A percentile compares a stretch with the other conserved stretches of the same genome.
These are phyloP conservation scores for Adoxophyes honmai DNA, from an alignment of 1,140 invertebrate genomes.

Conservation along the genomic window DNA sequence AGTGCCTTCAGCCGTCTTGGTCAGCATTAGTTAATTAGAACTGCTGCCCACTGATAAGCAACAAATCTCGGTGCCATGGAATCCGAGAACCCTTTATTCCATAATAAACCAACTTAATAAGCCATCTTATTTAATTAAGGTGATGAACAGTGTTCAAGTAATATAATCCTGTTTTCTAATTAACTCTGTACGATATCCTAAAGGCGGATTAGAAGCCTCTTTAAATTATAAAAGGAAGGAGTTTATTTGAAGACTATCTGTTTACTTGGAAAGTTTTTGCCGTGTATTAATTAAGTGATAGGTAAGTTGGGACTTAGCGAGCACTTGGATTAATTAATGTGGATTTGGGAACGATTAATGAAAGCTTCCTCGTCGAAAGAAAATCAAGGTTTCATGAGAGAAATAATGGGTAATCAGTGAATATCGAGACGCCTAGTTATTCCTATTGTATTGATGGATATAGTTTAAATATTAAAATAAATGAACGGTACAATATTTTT, in stretches of 20 bases:
- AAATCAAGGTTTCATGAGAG: too few relatives aligned
- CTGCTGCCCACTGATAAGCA: not conserved
- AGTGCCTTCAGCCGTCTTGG: not conserved
- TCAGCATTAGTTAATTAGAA: constrained; percentile 2
- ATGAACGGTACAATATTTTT: too few relatives aligned
- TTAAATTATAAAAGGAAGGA: not conserved
- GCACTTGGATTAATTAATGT: too few relatives aligned
- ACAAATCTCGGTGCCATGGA: not conserved
- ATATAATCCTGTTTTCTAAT: constrained; percentile 53
- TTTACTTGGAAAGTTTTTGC: constrained; percentile 6
- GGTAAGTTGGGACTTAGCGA: too few relatives aligned
- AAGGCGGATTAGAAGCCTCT: constrained; percentile 1
- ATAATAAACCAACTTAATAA: constrained; percentile 15
- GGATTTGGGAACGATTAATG: too few relatives aligned
- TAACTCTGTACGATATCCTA: constrained; percentile 31
- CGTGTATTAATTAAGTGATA: too few relatives aligned
- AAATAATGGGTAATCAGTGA: too few relatives aligned
- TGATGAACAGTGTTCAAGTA: constrained; percentile 52
- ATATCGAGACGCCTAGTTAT: too few relatives aligned
- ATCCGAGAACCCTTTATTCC: not conserved
- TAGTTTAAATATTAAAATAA: too few relatives aligned
- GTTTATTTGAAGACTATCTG: not conserved
- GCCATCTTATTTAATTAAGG: constrained; percentile 60
- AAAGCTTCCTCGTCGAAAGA: too few relatives aligned
- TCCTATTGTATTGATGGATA: too few relatives aligned